phyloP scores from a whole-genome alignment of 2,797 vertebrate species.

The Chiropotes sagulatus region DNA sequence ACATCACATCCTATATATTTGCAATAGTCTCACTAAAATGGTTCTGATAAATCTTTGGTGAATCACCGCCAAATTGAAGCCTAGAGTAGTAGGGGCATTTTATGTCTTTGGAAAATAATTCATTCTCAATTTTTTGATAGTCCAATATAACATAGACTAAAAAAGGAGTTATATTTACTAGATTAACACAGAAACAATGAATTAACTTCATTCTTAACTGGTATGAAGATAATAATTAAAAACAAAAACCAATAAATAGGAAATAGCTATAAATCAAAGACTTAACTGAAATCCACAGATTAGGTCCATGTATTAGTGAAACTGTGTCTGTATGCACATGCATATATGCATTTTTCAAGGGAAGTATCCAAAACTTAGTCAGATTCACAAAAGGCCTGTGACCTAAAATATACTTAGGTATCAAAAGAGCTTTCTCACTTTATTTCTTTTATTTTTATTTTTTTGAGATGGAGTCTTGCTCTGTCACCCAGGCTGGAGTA shows the following conservation, averaged over 20 bases:
- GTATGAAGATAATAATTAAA: background rate
- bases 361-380: background rate
- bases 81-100: background rate
- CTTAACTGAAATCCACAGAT: background rate
- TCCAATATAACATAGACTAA: background rate
- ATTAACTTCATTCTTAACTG: conserved; percentile 14
- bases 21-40: background rate
- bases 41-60: background rate
- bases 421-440: background rate
- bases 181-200: background rate
- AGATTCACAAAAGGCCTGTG: background rate
- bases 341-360: background rate
- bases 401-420: background rate
- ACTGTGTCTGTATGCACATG: background rate
- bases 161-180: background rate
- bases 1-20: background rate
- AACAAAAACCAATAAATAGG: background rate
- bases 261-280: background rate
- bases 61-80: background rate
- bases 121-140: background rate
- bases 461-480: background rate
- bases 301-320: background rate
- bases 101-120: background rate
- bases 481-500: background rate
- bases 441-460: background rate